Evolutionary conservation across 2,888 invertebrate species (phyloP).

Genomic region (Heliconius ethilla): DNA sequence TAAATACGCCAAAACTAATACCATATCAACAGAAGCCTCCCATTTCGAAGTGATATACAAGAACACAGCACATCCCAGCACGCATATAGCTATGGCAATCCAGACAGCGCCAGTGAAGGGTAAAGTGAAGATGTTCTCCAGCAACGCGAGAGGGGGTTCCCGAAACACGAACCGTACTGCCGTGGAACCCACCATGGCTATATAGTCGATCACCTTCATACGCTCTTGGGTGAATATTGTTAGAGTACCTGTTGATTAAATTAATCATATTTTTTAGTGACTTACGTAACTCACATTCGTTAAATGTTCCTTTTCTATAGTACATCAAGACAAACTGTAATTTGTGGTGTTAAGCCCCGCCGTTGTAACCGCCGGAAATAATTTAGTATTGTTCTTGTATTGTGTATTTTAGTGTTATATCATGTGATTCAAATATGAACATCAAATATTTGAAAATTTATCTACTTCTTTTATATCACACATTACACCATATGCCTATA

Average conservation of each 20-base stretch:
- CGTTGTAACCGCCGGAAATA: too few species aligned
- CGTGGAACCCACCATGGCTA: slow-evolving; percentile 80
- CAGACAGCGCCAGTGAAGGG: slow-evolving; percentile 85
- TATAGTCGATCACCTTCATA: slow-evolving; percentile 75
- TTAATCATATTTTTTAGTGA: not conserved
- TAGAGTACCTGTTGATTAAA: slow-evolving; percentile 60
- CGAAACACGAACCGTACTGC: slow-evolving; percentile 84
- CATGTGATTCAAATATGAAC: too few species aligned
- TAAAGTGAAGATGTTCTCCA: slow-evolving; percentile 85
- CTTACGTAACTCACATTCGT: too few species aligned
- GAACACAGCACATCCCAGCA: slow-evolving; percentile 71
- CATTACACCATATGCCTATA: too few species aligned
- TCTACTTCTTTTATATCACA: too few species aligned
- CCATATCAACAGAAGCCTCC: slow-evolving; percentile 73
- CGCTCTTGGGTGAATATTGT: slow-evolving; percentile 73
- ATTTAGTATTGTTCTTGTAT: too few species aligned
- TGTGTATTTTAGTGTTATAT: too few species aligned
- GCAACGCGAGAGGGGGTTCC: slow-evolving; percentile 83
- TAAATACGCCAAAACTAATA: slow-evolving; percentile 45
- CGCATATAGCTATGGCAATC: slow-evolving; percentile 79
- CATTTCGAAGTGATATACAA: slow-evolving; percentile 76
- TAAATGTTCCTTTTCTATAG: too few species aligned
- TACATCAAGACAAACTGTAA: too few species aligned
- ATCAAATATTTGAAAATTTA: too few species aligned
- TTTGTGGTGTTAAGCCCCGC: too few species aligned